Base-by-base conservation (phyloP, 1,140 invertebrate species). In the Vanessa tameamea region DNA sequence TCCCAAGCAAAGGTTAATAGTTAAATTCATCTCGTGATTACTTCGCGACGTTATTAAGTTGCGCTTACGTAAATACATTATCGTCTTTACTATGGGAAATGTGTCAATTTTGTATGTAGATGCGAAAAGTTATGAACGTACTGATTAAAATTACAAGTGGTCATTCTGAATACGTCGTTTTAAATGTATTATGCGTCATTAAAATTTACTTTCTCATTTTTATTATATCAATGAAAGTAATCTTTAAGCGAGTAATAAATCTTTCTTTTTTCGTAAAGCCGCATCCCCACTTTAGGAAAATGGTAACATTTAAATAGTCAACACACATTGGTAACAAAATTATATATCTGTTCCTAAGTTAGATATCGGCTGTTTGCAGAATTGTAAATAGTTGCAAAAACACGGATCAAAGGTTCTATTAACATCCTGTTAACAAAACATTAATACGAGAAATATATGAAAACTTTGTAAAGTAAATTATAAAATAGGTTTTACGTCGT, bases 1-100 rank as follows among this genome's bases (percentile, higher is more conserved):
- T 87, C 85, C 78, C 83, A 87, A 78, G 83, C 82, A 75, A 84
- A 87, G 86, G 83, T 89, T 84, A 87, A 87, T 84, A 78, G 79
- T 84, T 83, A 84, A 85, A 88, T 84, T 85, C 78, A 78, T 85
- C 67, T 80, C 55, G 53, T 80, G 76, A 84, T 83, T 82, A 82
- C 73, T 83, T 75, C 67, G 69, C 73, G 76, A 75, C 77, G 73
- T 77, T 79, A 83, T 83, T 81, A 83, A 78, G 69, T 67, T 69
- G 51, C 37, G 37, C 53, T 73, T 79, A 72, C 75, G 77, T 71
- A 78, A 78, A 64, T 23, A 61, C 65, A 68, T 78, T 78, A 76
- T 74, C 72, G 59, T 71, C 31, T 69, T 48, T 47, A 23, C 57
- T 69, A 64, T 79, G 78, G 64, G 78, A 79, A 79, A 79, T 79